Conservation (phyloP, 2,888 invertebrate species). For the Mamestra brassicae region DNA sequence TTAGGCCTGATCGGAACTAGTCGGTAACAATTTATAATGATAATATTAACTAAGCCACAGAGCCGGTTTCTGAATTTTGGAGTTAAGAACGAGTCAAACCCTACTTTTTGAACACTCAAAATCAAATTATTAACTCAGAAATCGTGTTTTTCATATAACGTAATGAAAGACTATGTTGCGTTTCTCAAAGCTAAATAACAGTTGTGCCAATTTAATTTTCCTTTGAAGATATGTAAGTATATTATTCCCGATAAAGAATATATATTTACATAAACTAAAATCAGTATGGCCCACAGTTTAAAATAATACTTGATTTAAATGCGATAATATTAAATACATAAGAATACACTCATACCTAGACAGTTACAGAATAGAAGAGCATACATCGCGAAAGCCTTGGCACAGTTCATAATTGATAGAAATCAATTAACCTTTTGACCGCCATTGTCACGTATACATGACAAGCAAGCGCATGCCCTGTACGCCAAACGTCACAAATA, state of each 20-base stretch:
- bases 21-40: background rate
- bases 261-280: too few species aligned
- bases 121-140: background rate
- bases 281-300: background rate
- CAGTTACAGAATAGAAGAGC: slow-evolving; percentile 7
- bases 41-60: background rate
- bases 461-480: too few species aligned
- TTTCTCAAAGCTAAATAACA: background rate
- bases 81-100: background rate
- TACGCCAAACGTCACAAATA: too few species aligned
- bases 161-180: background rate
- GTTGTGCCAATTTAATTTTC: slow-evolving; percentile 18
- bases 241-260: background rate
- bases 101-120: background rate
- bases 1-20: slow-evolving; percentile 47
- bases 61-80: background rate
- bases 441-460: too few species aligned
- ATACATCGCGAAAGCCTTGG: slow-evolving; percentile 26
- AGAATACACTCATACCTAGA: slow-evolving; percentile 23
- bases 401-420: slow-evolving; percentile 44
- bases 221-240: background rate
- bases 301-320: slow-evolving; percentile 17
- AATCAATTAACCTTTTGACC: too few species aligned
- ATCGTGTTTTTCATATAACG: background rate
- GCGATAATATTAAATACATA: slow-evolving; percentile 4